A percentile compares a stretch with the other conserved stretches of the same genome.
These are phyloP conservation scores for Erynnis tages DNA, from an alignment of 2,888 invertebrate genomes.

Conservation along the genomic window DNA sequence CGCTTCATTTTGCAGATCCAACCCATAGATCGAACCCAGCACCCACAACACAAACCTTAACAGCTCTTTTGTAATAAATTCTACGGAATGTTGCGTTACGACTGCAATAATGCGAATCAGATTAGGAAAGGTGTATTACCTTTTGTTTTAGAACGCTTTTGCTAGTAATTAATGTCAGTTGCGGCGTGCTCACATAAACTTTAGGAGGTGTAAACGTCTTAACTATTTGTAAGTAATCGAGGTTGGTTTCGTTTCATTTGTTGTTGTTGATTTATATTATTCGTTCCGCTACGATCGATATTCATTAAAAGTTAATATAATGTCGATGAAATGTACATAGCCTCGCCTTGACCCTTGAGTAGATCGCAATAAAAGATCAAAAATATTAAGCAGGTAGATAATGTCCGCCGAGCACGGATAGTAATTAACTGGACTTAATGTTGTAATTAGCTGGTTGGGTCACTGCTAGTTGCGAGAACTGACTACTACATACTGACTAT, in stretches of 20 bases:
- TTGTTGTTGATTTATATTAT: slow-evolving; percentile 1
- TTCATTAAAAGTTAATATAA: too few relatives aligned
- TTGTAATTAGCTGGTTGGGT: too few relatives aligned
- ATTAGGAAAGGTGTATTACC: slow-evolving; percentile 65
- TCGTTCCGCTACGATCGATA: too few relatives aligned
- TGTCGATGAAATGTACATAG: too few relatives aligned
- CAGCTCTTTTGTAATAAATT: slow-evolving; percentile 76
- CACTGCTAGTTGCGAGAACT: too few relatives aligned
- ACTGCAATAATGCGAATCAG: slow-evolving; percentile 73
- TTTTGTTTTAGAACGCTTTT: slow-evolving; percentile 56
- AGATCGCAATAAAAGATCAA: too few relatives aligned
- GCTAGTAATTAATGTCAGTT: slow-evolving; percentile 58
- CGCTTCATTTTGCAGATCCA: slow-evolving; percentile 68
- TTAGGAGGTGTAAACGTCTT: slow-evolving; percentile 29
- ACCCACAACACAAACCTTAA: slow-evolving; percentile 49
- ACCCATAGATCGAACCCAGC: slow-evolving; percentile 55
- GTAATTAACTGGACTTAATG: too few relatives aligned
- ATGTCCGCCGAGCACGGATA: too few relatives aligned
- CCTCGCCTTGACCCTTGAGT: too few relatives aligned
- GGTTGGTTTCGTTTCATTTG: slow-evolving; percentile 3
- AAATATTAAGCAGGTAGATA: too few relatives aligned
- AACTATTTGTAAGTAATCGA: slow-evolving; percentile 20
- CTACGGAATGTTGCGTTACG: slow-evolving; percentile 63
- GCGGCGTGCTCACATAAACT: slow-evolving; percentile 37
- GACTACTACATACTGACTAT: too few relatives aligned